These are phyloP conservation scores for Zapornia atra DNA, from an alignment of 2,113 vertebrate genomes.

Conservation along the genomic window DNA sequence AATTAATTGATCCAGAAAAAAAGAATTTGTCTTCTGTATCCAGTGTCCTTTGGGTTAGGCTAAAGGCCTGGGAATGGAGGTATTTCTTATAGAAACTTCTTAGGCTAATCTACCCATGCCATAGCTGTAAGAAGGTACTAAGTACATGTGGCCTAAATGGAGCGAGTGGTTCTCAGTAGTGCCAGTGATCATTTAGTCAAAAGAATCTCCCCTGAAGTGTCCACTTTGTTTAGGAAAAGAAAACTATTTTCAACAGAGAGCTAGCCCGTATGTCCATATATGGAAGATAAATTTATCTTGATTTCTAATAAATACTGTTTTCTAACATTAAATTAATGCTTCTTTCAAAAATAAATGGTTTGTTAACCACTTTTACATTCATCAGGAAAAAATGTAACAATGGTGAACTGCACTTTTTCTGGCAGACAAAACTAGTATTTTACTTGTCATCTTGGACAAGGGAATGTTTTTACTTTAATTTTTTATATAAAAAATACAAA, in stretches of 20 bases:
- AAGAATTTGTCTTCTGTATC: not conserved
- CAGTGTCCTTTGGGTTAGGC: not conserved
- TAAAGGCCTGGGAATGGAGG: not conserved
- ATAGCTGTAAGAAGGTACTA: not conserved
- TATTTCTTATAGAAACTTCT: not conserved
- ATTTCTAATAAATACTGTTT: not conserved
- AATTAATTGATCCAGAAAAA: not conserved
- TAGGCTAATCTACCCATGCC: not conserved
- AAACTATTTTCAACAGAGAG: not conserved
- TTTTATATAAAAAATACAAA: not conserved
- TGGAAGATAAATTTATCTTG: not conserved
- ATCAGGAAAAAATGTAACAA: not conserved
- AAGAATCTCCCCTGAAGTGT: not conserved
- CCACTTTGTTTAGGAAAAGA: not conserved
- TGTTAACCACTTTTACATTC: not conserved
- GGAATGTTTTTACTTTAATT: not conserved
- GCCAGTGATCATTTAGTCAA: not conserved
- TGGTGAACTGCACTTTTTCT: not conserved
- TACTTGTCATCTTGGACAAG: not conserved
- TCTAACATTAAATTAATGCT: not conserved
- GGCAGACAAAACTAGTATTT: not conserved
- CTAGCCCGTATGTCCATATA: not conserved
- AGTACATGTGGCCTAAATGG: not conserved
- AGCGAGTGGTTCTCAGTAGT: not conserved
- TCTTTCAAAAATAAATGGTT: not conserved